These are phyloP conservation scores for Anarsia innoxiella DNA, from an alignment of 2,888 invertebrate species.

Conservation along the genomic window DNA sequence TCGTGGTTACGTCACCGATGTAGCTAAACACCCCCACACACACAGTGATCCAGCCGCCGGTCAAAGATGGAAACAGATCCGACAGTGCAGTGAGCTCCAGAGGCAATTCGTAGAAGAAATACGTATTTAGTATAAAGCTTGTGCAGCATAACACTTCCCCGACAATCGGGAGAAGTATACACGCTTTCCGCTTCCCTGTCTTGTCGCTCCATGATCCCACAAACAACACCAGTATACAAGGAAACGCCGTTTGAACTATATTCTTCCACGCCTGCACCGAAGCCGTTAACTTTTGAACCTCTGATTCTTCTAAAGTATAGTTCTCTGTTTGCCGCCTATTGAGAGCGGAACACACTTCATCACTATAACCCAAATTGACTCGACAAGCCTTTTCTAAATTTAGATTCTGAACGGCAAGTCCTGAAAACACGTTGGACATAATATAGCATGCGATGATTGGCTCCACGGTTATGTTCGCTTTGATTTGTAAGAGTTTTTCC, in stretches of 20 bases:
- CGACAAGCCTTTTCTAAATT: constrained; percentile 85
- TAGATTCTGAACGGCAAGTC: constrained; percentile 85
- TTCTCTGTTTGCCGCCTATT: constrained; percentile 81
- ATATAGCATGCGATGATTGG: constrained; percentile 81
- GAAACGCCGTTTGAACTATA: constrained; percentile 85
- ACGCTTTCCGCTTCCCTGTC: constrained; percentile 81
- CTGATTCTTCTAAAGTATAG: constrained; percentile 70
- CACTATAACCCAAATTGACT: constrained; percentile 83
- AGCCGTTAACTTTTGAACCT: constrained; percentile 82
- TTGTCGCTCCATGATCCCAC: constrained; percentile 88
- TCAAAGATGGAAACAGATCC: constrained; percentile 72
- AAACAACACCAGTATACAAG: constrained; percentile 87
- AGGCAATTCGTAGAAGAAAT: constrained; percentile 79
- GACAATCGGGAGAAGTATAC: constrained; percentile 86
- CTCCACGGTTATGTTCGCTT: constrained; percentile 79
- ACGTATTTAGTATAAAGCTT: constrained; percentile 85
- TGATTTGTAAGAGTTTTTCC: constrained; percentile 67
- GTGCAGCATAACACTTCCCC: constrained; percentile 87
- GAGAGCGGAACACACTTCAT: constrained; percentile 83
- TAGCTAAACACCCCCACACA: constrained; percentile 78
- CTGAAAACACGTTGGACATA: constrained; percentile 81
- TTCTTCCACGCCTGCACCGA: constrained; percentile 90
- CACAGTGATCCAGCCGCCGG: constrained; percentile 76
- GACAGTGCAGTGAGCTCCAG: constrained; percentile 72
- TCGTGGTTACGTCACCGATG: constrained; percentile 76